Evolutionary conservation across 2,888 invertebrate species (phyloP).

Genomic region (Heliconius ismenius): DNA sequence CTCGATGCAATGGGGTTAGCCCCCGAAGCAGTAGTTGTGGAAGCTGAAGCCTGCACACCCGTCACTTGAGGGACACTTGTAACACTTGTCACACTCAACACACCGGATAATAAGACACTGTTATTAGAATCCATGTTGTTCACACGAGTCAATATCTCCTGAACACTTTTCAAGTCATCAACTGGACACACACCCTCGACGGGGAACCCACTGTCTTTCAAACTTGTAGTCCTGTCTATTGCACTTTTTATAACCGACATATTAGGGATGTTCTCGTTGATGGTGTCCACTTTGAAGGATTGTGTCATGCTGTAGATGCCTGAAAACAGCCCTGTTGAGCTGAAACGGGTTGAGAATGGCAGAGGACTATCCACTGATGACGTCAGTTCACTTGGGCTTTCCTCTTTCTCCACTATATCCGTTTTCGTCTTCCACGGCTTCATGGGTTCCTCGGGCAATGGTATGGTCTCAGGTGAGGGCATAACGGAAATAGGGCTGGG

Average conservation of each 20-base stretch:
- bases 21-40: constrained; percentile 1
- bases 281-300: constrained; percentile 61
- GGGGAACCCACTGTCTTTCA: constrained; percentile 69
- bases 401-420: constrained; percentile 42
- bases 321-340: constrained; percentile 72
- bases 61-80: constrained; percentile 38
- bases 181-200: constrained; percentile 68
- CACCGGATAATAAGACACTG: constrained; percentile 76
- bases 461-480: constrained; percentile 68
- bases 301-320: constrained; percentile 74
- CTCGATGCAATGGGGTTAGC: constrained; percentile 45
- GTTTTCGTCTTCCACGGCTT: constrained; percentile 51
- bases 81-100: constrained; percentile 54
- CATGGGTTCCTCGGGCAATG: constrained; percentile 69
- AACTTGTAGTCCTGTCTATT: constrained; percentile 77
- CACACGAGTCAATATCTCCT: constrained; percentile 77
- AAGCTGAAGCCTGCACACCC: constrained; percentile 42
- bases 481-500: constrained; percentile 61
- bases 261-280: constrained; percentile 72
- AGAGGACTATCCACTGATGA: constrained; percentile 60
- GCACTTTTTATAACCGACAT: constrained; percentile 78
- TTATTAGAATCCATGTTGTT: constrained; percentile 80
- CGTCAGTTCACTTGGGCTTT: constrained; percentile 51
- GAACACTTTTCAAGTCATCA: constrained; percentile 76
- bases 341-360: constrained; percentile 69